Conservation (phyloP, 2,888 invertebrate species). For the Dioctria rufipes region DNA sequence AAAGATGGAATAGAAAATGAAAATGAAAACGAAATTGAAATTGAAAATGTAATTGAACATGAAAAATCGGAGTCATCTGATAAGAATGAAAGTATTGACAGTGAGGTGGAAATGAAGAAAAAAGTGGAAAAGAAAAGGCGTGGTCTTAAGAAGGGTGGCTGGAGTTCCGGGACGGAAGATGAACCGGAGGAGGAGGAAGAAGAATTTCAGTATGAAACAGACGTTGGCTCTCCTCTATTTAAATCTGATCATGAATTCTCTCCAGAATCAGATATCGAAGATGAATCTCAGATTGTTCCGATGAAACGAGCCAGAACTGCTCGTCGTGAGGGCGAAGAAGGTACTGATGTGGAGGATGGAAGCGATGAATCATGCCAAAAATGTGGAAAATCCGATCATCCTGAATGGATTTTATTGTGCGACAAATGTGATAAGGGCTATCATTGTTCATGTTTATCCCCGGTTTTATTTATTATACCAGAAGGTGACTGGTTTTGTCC, state of each 20-base stretch:
- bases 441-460: constrained; percentile 96
- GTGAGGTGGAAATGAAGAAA: constrained; percentile 67
- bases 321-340: constrained; percentile 83
- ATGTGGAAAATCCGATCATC: constrained; percentile 93
- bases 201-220: constrained; percentile 72
- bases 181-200: constrained; percentile 72
- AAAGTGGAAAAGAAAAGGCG: constrained; percentile 70
- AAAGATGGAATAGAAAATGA: constrained; percentile 64
- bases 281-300: constrained; percentile 78
- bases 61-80: constrained; percentile 66
- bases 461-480: constrained; percentile 93
- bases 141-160: constrained; percentile 68
- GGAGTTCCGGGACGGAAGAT: constrained; percentile 70
- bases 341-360: constrained; percentile 67
- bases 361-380: constrained; percentile 84
- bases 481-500: constrained; percentile 99
- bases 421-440: constrained; percentile 97
- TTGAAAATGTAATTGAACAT: constrained; percentile 3
- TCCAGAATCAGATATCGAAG: constrained; percentile 88
- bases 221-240: constrained; percentile 74
- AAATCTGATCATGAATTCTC: constrained; percentile 95
- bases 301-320: constrained; percentile 88
- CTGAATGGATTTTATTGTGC: constrained; percentile 97
- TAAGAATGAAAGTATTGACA: constrained; percentile 64
- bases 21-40: background rate